Evolutionary conservation across 2,888 invertebrate species (phyloP).

Genomic region (Deroplatys truncata): DNA sequence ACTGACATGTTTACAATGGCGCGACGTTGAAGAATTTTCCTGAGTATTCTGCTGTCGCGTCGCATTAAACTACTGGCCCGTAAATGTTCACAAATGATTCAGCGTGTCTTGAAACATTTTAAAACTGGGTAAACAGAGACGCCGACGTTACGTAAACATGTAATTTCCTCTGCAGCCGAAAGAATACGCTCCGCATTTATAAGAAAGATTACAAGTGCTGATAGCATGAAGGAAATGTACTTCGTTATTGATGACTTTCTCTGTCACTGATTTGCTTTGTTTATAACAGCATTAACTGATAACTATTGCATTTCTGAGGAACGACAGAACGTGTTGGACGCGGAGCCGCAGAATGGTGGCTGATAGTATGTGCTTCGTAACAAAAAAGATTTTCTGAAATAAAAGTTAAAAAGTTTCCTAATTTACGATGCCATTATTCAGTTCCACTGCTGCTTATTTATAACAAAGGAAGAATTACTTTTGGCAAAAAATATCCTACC

Average conservation of each 20-base stretch:
- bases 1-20: not conserved
- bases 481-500: no score
- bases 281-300: not conserved
- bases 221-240: not conserved
- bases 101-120: not conserved
- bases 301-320: no score
- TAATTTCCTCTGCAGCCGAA: not conserved
- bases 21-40: not conserved
- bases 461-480: no score
- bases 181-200: not conserved
- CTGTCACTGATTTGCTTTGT: not conserved
- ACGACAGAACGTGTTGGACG: no score
- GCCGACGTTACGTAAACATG: not conserved
- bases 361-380: no score
- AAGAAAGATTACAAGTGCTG: not conserved
- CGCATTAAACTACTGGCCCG: not conserved
- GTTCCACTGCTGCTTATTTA: no score
- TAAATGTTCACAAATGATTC: not conserved
- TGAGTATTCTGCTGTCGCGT: not conserved
- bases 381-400: no score
- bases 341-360: no score
- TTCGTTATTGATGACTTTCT: not conserved
- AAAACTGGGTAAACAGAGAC: not conserved
- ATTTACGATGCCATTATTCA: no score
- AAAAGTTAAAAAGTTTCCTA: no score